phyloP scores from a whole-genome alignment of 2,797 vertebrate species.

The Morus bassanus region DNA sequence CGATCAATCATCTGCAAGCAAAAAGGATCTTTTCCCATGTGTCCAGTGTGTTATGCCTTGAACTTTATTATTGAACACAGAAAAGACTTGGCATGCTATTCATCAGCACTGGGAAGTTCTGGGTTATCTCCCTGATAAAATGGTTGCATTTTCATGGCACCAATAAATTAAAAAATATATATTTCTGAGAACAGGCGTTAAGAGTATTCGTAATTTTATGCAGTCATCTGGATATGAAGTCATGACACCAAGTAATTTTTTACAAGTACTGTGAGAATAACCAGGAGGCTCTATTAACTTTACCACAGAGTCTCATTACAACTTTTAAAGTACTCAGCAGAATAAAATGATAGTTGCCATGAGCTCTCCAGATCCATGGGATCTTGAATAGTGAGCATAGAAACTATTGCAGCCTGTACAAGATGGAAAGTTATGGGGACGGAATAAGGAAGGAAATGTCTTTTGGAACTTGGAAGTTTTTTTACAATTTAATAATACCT shows the following conservation, averaged over 20 bases:
- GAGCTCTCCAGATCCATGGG: not conserved
- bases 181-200: not conserved
- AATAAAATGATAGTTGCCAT: not conserved
- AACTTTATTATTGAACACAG: not conserved
- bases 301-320: slow-evolving; percentile 36
- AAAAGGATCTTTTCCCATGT: not conserved
- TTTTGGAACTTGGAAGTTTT: not conserved
- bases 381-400: rapidly evolving
- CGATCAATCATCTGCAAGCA: not conserved
- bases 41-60: not conserved
- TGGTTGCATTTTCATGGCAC: not conserved
- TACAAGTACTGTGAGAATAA: slow-evolving; percentile 23
- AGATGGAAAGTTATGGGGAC: not conserved
- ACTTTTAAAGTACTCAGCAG: slow-evolving; percentile 33
- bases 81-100: not conserved
- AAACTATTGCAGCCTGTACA: not conserved
- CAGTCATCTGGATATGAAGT: slow-evolving; percentile 27
- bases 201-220: slow-evolving; percentile 26
- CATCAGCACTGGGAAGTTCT: not conserved
- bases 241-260: slow-evolving; percentile 23
- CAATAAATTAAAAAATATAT: not conserved
- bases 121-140: not conserved
- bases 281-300: slow-evolving; percentile 35
- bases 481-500: not conserved
- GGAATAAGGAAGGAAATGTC: not conserved